Evolutionary conservation across 2,888 invertebrate genomes (phyloP), one percentile per base, ranked within the genome.

Genomic region (Ectropis crepuscularia): DNA sequence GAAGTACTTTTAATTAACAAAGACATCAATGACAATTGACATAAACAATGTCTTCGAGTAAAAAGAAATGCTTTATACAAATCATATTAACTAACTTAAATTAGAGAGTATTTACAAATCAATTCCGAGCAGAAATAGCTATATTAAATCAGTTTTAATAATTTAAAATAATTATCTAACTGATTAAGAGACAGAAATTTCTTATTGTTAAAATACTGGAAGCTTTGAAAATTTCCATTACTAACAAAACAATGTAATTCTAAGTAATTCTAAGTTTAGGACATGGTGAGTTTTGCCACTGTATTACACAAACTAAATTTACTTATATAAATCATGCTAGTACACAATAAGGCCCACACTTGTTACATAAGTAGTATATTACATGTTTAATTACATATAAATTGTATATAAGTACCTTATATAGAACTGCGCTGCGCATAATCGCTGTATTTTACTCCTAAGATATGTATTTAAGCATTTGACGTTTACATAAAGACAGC

Each of bases 261-360:
- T 10, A 70, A 49, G 62, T 72, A 75, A 28, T 67, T 67, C 64
- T 67, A 67, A 62, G 65, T 71, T 81, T 10, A 81, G 91, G 83
- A 92, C 92, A 90, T 92, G 92, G 92, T 92, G 90, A 89, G 90
- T 83, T 92, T 92, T 78, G 84, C 64, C 88, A 90, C 89, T 88
- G 62, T 43, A 51, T 46, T 59, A 59, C n/a, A 51, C 28, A 59
- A 53, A 67, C 53, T 63, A 67, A 43, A 42, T 63, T 47, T 57
- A n/a, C 36, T 39, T 53, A 50, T 54, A 53, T 43, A 37, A 38
- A 61, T 43, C 60, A 54, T 45, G 59, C 64, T 64, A 64, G 47
- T 60, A 57, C 76, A 79, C 75, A 78, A 79, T 83, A 83, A 82
- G 81, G 82, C 83, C 71, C 67, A 70, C 73, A 76, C 74, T 67